Evolutionary conservation across 92 coral and sea anemone species (phyloP), one percentile per base, ranked within the genome.

Genomic region (Ricordea florida): DNA sequence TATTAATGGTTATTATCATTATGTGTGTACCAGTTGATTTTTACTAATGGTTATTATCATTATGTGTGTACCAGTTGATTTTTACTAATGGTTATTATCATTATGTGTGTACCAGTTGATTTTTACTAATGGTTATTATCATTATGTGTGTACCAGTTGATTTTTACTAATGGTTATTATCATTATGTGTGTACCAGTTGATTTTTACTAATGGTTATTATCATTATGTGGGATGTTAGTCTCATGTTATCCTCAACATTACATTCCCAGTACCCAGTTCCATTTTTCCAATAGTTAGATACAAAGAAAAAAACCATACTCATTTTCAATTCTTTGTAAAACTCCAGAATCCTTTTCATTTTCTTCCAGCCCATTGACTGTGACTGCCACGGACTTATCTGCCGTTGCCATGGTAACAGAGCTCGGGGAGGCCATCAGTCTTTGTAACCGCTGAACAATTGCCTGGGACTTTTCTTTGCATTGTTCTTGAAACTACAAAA

Each of bases 401-500:
- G 59, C 88, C 8, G 74, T 40, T 3, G 64, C 76, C 28, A 62
- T 62, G 6, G 87, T 31, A 21, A 60, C 60, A 7, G 66, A 40
- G 21, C 50, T 41, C 13, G 81, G 5, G 0, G 77, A 28, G 8
- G 71, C 6, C 34, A 72, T 64, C 5, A 70, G 47, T 16, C 62
- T 61, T 15, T 63, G 50, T 11, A 83, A 47, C 71, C 55, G 76
- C 49, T 58, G 40, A 35, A 82, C 72, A 10, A 74, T 72, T 6
- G 8, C 41, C 25, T 83, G 38, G 46, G 85, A 87, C 59, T 51
- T 69, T 47, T 70, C 40, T 14, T 66, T 77, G 48, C 89, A 90
- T 37, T 90, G 45, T 10, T 24, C 73, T 50, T 90, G 96, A 38
- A 83, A 28, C 96, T 90, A 46, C 3, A 35, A 69, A 5, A 26